Evolutionary conservation across 2,888 invertebrate species (phyloP), one percentile per base, ranked within the genome.

Genomic region (Andrena trimmerana): DNA sequence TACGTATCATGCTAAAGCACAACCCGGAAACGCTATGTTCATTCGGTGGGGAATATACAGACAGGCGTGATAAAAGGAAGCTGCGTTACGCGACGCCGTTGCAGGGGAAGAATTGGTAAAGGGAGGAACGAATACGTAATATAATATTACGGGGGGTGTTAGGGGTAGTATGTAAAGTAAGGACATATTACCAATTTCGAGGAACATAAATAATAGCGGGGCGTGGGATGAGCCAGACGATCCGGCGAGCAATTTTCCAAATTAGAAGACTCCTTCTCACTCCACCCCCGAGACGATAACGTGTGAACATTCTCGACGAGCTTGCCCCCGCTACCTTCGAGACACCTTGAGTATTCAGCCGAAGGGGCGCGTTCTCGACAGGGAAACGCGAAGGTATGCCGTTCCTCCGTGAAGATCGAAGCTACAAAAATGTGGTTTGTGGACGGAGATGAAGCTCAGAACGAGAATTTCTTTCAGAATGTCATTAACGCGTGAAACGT

Each of bases 101-200:
- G 13, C 36, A 27, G 10, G 62, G 42, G 60, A 63, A 63, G 67
- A 76, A 81, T 75, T 82, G 70, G 75, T 54, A 36, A 71, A 63
- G 54, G 67, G 62, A 63, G 63, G 74, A 81, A 82, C 81, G 81
- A 82, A 81, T 81, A 75, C 70, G 82, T 81, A 75, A 81, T 81
- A 76, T 81, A 81, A 82, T 71, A 75, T 75, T 82, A 81, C 75
- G 66, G 24, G 13, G 27, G 60, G 67, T 81, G 81, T 81, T 82
- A 81, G 75, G 66, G 60, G 59, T 36, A 63, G 75, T 82, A 82
- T 82, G 82, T 81, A 82, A 81, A 82, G 82, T 81, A 81, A 82
- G 82, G 70, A 82, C 81, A 76, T 82, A 82, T 82, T 81, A 82
- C 82, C 82, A 82, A 82, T 82, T 82, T 82, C 81, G 67, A 75